Conservation (phyloP, 1,140 invertebrate genomes). For the silkworm (Bombyx mori) region ASM3026992v2 NC_085131.1:3349001-3349500, state of each 20-base stretch:
- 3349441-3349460: neutral
- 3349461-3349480: slow-evolving; percentile 3
- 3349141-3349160: slow-evolving; percentile 3
- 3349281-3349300: slow-evolving; percentile 38
- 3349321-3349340: slow-evolving; percentile 43
- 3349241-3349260: slow-evolving; percentile 24
- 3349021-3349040: too few relatives aligned
- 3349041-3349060: too few relatives aligned
- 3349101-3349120: too few relatives aligned
- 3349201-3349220: slow-evolving; percentile 10
- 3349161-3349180: slow-evolving; percentile 36
- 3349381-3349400: slow-evolving; percentile 4
- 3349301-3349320: slow-evolving; percentile 35
- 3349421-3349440: slow-evolving; percentile 6
- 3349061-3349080: too few relatives aligned
- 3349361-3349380: slow-evolving; percentile 21
- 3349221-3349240: slow-evolving; percentile 22
- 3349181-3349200: slow-evolving; percentile 33
- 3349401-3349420: slow-evolving; percentile 6
- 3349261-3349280: slow-evolving; percentile 26
- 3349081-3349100: too few relatives aligned
- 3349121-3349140: too few relatives aligned
- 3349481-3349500: neutral
- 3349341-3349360: slow-evolving; percentile 19
- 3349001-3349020: too few relatives aligned